Evolutionary conservation across 2,113 vertebrate species (phyloP).

Genomic region (Sinosuthora webbiana): DNA sequence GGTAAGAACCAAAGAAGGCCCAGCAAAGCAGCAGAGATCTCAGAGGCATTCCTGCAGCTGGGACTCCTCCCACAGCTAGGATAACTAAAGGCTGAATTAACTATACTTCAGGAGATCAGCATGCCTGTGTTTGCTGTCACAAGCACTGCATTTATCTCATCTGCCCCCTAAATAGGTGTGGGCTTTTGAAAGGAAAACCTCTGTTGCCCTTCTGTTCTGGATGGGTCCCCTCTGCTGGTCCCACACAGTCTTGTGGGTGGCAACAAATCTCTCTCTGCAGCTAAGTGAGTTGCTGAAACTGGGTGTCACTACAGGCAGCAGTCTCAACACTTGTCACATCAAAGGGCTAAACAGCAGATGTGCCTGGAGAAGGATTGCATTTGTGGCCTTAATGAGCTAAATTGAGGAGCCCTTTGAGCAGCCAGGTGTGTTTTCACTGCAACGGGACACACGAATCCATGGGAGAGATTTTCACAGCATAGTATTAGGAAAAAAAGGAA

Average conservation of each 20-base stretch:
- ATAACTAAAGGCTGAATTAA: neutral
- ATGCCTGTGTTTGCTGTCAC: neutral
- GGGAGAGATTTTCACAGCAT: neutral
- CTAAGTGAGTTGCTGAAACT: neutral
- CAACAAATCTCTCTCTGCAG: neutral
- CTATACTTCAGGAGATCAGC: neutral
- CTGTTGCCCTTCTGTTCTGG: neutral
- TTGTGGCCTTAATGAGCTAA: neutral
- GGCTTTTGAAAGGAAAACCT: neutral
- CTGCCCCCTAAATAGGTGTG: fast-evolving
- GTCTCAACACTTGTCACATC: neutral
- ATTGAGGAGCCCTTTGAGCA: neutral
- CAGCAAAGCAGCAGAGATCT: neutral
- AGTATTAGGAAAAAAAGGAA: neutral
- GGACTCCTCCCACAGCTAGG: neutral
- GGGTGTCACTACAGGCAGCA: neutral
- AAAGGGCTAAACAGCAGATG: neutral
- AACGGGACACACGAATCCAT: neutral
- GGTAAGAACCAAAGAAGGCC: neutral
- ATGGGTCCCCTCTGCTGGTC: neutral
- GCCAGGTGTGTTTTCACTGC: neutral
- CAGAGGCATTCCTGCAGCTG: neutral
- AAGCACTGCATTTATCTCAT: neutral
- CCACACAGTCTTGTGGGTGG: neutral
- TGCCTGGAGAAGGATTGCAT: neutral